Percentiles rank a stretch among this genome's conserved stretches.
phyloP scores from a whole-genome alignment of 1,140 invertebrate genomes.

The Drosophila bocqueti region DNA sequence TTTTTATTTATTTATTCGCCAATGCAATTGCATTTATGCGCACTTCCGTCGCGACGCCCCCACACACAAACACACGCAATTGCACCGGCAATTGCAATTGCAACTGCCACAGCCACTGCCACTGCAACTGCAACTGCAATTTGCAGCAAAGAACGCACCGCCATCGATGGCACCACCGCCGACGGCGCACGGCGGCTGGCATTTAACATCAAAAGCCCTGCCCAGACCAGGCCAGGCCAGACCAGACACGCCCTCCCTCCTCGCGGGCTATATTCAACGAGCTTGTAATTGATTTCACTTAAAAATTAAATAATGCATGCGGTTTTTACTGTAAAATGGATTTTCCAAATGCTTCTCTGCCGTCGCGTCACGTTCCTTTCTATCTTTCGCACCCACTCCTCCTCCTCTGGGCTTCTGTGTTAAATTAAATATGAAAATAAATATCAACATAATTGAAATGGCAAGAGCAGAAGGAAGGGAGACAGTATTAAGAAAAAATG shows the following conservation, averaged over 20 bases:
- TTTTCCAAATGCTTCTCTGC: slow-evolving; percentile 62
- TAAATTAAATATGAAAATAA: slow-evolving; percentile 84
- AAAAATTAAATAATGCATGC: slow-evolving; percentile 84
- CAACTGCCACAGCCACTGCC: slow-evolving; percentile 9
- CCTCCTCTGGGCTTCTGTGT: slow-evolving; percentile 27
- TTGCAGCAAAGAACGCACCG: slow-evolving; percentile 20
- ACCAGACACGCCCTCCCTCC: slow-evolving; percentile 11
- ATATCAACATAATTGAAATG: slow-evolving; percentile 82
- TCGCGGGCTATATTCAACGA: slow-evolving; percentile 38
- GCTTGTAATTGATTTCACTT: slow-evolving; percentile 84
- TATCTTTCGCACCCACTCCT: slow-evolving; percentile 10
- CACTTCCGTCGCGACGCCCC: slow-evolving; percentile 72
- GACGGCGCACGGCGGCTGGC: slow-evolving; percentile 49
- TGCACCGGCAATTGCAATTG: slow-evolving; percentile 14
- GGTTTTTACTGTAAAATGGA: slow-evolving; percentile 82
- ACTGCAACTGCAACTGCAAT: slow-evolving; percentile 3
- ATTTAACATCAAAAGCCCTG: slow-evolving; percentile 77
- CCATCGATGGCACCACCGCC: slow-evolving; percentile 17
- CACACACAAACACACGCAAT: slow-evolving; percentile 28
- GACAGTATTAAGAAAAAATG: slow-evolving; percentile 3
- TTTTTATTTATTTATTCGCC: slow-evolving; percentile 83
- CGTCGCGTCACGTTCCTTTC: slow-evolving; percentile 21
- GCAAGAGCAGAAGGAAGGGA: slow-evolving; percentile 41
- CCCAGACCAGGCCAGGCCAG: slow-evolving; percentile 33
- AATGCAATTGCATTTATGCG: slow-evolving; percentile 79